Evolutionary conservation across 2,888 invertebrate genomes (phyloP).

Genomic region (Drosophila testacea): DNA sequence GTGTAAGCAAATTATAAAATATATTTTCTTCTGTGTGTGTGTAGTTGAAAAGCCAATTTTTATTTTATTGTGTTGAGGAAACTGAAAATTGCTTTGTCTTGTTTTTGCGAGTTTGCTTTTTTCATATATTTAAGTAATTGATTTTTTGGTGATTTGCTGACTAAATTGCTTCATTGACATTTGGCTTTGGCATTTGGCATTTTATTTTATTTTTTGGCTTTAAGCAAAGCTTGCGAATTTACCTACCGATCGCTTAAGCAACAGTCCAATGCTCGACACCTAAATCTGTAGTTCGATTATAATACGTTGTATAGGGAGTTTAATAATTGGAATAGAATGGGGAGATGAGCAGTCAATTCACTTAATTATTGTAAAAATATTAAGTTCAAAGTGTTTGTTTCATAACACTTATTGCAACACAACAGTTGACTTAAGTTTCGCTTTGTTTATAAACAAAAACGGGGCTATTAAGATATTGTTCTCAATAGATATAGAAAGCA

Average conservation of each 20-base stretch:
- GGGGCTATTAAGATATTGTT: too few species aligned
- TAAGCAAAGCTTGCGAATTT: conserved; percentile 63
- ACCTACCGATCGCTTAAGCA: conserved; percentile 82
- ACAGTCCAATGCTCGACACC: conserved; percentile 79
- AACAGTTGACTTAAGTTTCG: too few species aligned
- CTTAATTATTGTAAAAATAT: background rate
- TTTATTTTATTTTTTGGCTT: conserved; percentile 31
- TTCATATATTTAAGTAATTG: conserved; percentile 6
- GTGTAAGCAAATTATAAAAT: conserved; percentile 34
- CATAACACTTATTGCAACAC: background rate
- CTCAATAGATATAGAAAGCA: too few species aligned
- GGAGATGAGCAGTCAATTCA: conserved; percentile 31
- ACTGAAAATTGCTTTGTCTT: conserved; percentile 23
- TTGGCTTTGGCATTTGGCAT: conserved; percentile 47
- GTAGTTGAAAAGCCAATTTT: conserved; percentile 42
- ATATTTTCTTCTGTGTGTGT: conserved; percentile 7
- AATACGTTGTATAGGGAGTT: conserved; percentile 24
- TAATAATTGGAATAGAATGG: conserved; percentile 24
- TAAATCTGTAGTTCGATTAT: conserved; percentile 78
- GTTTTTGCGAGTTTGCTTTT: conserved; percentile 18
- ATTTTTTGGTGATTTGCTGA: conserved; percentile 30
- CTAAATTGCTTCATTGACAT: conserved; percentile 32
- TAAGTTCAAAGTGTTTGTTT: background rate
- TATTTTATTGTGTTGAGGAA: conserved; percentile 16
- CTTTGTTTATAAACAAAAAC: too few species aligned